Evolutionary conservation across 2,113 vertebrate species (phyloP).

Genomic region (Anoplopoma fimbria): DNA sequence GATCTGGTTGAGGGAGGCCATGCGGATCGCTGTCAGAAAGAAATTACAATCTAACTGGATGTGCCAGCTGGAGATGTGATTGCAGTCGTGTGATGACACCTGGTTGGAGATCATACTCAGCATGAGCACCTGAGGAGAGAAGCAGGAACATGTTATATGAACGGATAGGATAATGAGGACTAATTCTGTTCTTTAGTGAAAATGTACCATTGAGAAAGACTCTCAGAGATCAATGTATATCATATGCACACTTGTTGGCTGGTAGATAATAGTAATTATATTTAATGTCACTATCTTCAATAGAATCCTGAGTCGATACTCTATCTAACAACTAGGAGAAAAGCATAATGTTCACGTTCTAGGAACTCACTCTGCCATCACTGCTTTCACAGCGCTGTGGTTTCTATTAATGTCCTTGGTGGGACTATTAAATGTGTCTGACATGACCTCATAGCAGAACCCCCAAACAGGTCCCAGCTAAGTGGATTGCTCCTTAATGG

Average conservation of each 20-base stretch:
- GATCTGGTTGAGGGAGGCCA: constrained; percentile 98
- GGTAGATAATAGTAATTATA: neutral
- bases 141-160: neutral
- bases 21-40: constrained; percentile 90
- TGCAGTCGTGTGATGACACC: constrained; percentile 86
- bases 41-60: constrained; percentile 86
- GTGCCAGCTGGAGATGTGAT: constrained; percentile 40
- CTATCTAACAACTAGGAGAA: neutral
- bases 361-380: neutral
- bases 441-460: constrained; percentile 71
- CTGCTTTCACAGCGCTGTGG: neutral
- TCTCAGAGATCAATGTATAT: neutral
- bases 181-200: neutral
- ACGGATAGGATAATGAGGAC: neutral
- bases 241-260: neutral
- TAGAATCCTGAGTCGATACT: neutral
- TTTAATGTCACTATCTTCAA: neutral
- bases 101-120: constrained; percentile 89
- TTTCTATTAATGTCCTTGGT: constrained; percentile 57
- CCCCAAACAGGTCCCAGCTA: constrained; percentile 59
- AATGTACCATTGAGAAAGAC: neutral
- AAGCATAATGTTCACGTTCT: constrained; percentile 2
- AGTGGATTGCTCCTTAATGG: constrained; percentile 70
- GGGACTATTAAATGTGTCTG: constrained; percentile 52
- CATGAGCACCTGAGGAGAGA: constrained; percentile 88